Evolutionary conservation across 1,140 invertebrate species (phyloP).

Genomic region (Ephestia elutella): DNA sequence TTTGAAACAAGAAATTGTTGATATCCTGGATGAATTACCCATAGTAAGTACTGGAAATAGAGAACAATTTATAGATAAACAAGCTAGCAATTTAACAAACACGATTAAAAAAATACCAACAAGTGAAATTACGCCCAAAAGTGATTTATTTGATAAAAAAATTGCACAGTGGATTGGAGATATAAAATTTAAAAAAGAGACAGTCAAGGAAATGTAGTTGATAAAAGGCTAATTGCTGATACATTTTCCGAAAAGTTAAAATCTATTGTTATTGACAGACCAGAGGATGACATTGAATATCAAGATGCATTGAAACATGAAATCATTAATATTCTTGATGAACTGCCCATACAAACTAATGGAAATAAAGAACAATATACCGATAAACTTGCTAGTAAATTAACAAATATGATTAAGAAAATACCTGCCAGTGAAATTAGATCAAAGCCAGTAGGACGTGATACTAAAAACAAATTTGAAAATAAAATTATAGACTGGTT

Average conservation of each 20-base stretch:
- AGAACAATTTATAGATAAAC: slow-evolving; percentile 1
- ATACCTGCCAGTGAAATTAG: slow-evolving; percentile 13
- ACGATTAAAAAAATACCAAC: neutral
- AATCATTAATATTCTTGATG: slow-evolving; percentile 20
- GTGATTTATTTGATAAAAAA: slow-evolving; percentile 15
- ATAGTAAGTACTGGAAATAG: slow-evolving; percentile 13
- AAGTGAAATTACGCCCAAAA: neutral
- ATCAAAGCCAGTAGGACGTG: neutral
- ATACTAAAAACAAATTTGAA: slow-evolving; percentile 9
- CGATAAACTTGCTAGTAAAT: slow-evolving; percentile 19
- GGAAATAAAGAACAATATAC: slow-evolving; percentile 13
- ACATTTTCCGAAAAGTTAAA: slow-evolving; percentile 24
- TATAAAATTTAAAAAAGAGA: slow-evolving; percentile 7
- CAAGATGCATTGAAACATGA: slow-evolving; percentile 25
- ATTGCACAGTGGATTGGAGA: slow-evolving; percentile 16
- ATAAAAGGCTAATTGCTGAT: slow-evolving; percentile 17
- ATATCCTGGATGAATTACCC: slow-evolving; percentile 21
- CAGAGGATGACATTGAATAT: slow-evolving; percentile 19
- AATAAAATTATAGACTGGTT: slow-evolving; percentile 21
- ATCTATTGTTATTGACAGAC: slow-evolving; percentile 16
- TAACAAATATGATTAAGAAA: slow-evolving; percentile 16
- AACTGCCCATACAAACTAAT: slow-evolving; percentile 18
- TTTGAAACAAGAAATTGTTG: slow-evolving; percentile 24
- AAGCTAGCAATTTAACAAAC: neutral
- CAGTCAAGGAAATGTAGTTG: slow-evolving; percentile 10